Evolutionary conservation across 1,140 invertebrate genomes (phyloP), one percentile per base, ranked within the genome.

Genomic region (Bombyx mori): DNA sequence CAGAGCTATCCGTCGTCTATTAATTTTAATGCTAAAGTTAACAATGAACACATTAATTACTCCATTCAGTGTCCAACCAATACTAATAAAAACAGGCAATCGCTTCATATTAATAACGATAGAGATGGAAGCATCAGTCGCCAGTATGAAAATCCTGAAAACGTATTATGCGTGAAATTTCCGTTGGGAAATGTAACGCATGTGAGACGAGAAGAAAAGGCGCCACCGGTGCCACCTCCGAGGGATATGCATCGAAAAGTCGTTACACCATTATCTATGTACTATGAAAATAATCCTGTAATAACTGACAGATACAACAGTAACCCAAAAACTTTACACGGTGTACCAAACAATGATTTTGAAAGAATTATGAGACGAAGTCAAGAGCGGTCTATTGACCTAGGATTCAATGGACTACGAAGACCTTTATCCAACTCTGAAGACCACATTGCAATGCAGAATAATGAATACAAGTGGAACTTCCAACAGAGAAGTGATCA

Each of bases 141-240:
- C 61, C 75, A 76, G 48, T 79, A 82, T 49, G 80, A 80, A 54
- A 84, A 71, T 63, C 73, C 75, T 44, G 84, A 88, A 48, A 82
- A 75, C 61, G 74, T 89, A 10, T 83, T 89, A 76, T 87, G 79
- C 53, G 80, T 89, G 26, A 89, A 89, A 66, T 88, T 89, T 77
- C 88, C 85, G 35, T 68, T 89, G 49, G 88, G 86, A 57, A 89
- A 83, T 67, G 79, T 86, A 10, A 75, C 77, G 8, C 81, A 80
- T 63, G 77, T 78, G 55, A 78, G 75, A 63, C 79, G 77, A 56
- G 80, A 82, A 59, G 87, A 88, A 62, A 77, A 75, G 57, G 68
- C 89, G 44, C 91, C 91, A 8, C 93, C 92, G 1, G 90, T 91
- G n/a, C 92, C 92, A 46, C 92, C 93, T 2, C 93, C 93, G 42